Evolutionary conservation across 2,113 vertebrate species (phyloP).

Genomic region (Chaetops frenatus): DNA sequence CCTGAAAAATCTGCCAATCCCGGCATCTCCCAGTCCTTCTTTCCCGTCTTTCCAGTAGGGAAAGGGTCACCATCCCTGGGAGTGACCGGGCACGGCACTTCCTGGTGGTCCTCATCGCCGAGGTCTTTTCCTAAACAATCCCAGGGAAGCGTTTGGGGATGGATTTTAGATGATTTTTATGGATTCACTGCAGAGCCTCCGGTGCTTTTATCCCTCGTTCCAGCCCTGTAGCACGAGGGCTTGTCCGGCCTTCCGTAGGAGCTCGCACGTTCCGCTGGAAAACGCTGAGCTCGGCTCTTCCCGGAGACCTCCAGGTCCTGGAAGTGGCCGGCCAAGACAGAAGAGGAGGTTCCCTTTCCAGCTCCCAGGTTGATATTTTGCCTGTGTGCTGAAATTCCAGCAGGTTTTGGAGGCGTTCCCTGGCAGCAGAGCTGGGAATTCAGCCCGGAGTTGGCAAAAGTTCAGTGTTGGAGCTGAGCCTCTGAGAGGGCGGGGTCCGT

Average conservation of each 20-base stretch:
- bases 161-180: background rate
- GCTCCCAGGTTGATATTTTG: background rate
- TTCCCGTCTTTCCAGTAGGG: too few relatives aligned
- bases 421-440: background rate
- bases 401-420: background rate
- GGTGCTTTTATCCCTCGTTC: background rate
- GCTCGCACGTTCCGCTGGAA: background rate
- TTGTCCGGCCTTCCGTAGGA: background rate
- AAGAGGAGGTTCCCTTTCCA: background rate
- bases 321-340: background rate
- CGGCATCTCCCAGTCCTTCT: background rate
- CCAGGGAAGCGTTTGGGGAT: fast-evolving
- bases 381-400: background rate
- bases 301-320: background rate
- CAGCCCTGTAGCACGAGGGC: fast-evolving
- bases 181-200: background rate
- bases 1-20: too few relatives aligned
- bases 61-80: background rate
- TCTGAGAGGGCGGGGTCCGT: fast-evolving
- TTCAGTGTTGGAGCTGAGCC: background rate
- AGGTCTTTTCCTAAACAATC: too few relatives aligned
- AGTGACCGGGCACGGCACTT: too few relatives aligned
- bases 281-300: background rate
- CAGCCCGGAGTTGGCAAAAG: background rate
- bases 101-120: fast-evolving